A percentile compares a stretch with the other conserved stretches of the same genome.
These are phyloP conservation scores for Sarcophilus harrisii DNA, from an alignment of 2,797 vertebrate species.

Conservation along the genomic window DNA sequence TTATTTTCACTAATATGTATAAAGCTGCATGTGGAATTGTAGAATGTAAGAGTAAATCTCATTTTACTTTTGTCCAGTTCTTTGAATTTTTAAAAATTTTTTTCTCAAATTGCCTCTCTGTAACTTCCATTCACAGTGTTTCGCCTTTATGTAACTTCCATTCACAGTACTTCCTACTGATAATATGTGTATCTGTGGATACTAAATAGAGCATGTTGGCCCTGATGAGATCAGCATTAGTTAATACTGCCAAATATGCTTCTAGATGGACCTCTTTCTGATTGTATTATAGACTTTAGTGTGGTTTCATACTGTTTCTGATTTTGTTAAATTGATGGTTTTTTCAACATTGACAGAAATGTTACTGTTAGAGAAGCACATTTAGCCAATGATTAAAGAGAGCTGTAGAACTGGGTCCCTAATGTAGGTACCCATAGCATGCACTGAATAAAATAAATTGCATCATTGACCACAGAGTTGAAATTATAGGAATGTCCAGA, in stretches of 20 bases:
- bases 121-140: neutral
- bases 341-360: conserved; percentile 12
- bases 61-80: neutral
- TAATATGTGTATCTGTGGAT: neutral
- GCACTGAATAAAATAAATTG: neutral
- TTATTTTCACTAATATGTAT: neutral
- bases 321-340: neutral
- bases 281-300: neutral
- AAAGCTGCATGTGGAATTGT: neutral
- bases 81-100: neutral
- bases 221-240: neutral
- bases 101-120: neutral
- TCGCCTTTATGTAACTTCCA: neutral
- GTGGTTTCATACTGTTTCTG: neutral
- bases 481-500: neutral
- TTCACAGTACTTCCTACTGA: neutral
- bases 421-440: neutral
- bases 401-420: neutral
- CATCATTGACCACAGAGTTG: neutral
- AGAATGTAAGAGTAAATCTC: neutral
- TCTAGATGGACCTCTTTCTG: neutral
- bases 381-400: neutral
- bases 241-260: neutral
- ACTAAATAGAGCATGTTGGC: neutral
- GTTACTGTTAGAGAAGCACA: neutral